Percentiles rank a stretch among this genome's conserved stretches.
These are phyloP conservation scores for Megalurothrips usitatus DNA, from an alignment of 2,888 invertebrate species.

Conservation along the genomic window DNA sequence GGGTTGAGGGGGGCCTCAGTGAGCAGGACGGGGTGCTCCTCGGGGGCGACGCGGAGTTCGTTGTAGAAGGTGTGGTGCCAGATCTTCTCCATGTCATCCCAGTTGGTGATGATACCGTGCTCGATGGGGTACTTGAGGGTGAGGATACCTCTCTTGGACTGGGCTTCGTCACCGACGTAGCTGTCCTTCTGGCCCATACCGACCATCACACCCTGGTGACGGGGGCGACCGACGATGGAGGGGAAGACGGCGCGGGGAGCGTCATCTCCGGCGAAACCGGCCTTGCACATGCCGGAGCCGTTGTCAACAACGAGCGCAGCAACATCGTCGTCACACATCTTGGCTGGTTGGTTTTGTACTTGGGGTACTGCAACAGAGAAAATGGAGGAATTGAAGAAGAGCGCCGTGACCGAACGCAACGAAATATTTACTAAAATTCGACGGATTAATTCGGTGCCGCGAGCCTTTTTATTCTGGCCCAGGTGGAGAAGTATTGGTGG, in stretches of 20 bases:
- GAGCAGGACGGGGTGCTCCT: slow-evolving; percentile 87
- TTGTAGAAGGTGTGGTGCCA: slow-evolving; percentile 94
- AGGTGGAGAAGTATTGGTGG: no score
- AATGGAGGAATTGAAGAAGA: not conserved
- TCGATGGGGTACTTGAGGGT: slow-evolving; percentile 85
- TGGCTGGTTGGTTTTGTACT: slow-evolving; percentile 45
- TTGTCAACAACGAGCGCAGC: slow-evolving; percentile 86
- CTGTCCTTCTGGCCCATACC: slow-evolving; percentile 89
- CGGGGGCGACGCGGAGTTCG: slow-evolving; percentile 84
- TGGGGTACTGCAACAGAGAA: not conserved
- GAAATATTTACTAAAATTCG: no score
- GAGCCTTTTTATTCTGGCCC: no score
- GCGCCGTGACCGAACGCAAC: no score
- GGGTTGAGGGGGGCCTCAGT: slow-evolving; percentile 90
- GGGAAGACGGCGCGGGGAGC: slow-evolving; percentile 87
- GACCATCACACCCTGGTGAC: slow-evolving; percentile 80
- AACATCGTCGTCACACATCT: slow-evolving; percentile 95
- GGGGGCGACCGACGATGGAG: slow-evolving; percentile 82
- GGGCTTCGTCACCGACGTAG: slow-evolving; percentile 83
- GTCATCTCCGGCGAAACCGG: slow-evolving; percentile 86
- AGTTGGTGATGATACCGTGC: slow-evolving; percentile 87
- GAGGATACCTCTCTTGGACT: slow-evolving; percentile 83
- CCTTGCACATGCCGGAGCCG: slow-evolving; percentile 91
- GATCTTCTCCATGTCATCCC: slow-evolving; percentile 92
- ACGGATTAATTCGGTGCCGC: no score